Evolutionary conservation across 2,888 invertebrate species (phyloP).

Genomic region (Nesidiocoris tenuis): DNA sequence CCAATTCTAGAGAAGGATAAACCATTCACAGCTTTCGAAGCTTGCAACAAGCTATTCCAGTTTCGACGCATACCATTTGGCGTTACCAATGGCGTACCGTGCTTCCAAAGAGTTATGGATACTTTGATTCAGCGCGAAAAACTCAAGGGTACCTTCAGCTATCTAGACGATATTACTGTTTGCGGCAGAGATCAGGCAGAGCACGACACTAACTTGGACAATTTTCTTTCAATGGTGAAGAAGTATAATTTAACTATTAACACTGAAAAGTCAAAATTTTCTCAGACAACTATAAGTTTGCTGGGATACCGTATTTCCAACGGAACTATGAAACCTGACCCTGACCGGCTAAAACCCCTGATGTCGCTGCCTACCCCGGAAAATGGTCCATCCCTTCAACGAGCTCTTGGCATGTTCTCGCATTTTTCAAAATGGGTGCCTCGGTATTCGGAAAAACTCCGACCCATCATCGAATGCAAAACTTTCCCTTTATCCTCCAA

Average conservation of each 20-base stretch:
- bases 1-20: no score
- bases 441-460: constrained; percentile 21
- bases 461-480: constrained; percentile 3
- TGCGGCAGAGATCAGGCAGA: constrained; percentile 44
- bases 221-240: constrained; percentile 7
- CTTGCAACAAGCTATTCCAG: constrained; percentile 44
- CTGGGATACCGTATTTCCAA: constrained; percentile 16
- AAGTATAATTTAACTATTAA: constrained; percentile 42
- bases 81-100: constrained; percentile 47
- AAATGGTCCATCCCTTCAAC: constrained; percentile 1
- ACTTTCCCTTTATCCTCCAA: constrained; percentile 13
- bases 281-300: not conserved
- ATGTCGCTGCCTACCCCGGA: constrained; percentile 1
- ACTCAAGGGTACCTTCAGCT: not conserved
- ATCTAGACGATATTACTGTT: constrained; percentile 44
- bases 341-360: constrained; percentile 15
- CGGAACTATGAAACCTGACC: constrained; percentile 15
- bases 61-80: constrained; percentile 47
- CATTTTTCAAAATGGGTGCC: constrained; percentile 33
- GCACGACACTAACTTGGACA: constrained; percentile 42
- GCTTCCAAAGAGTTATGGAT: no score
- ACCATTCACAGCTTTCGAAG: constrained; percentile 46
- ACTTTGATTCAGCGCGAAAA: constrained; percentile 1
- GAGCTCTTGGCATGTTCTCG: constrained; percentile 15
- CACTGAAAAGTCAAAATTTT: constrained; percentile 28